A percentile compares a stretch with the other conserved stretches of the same genome.
Conservation (phyloP, 2,797 vertebrate species). For the Amniataba percoides region DNA sequence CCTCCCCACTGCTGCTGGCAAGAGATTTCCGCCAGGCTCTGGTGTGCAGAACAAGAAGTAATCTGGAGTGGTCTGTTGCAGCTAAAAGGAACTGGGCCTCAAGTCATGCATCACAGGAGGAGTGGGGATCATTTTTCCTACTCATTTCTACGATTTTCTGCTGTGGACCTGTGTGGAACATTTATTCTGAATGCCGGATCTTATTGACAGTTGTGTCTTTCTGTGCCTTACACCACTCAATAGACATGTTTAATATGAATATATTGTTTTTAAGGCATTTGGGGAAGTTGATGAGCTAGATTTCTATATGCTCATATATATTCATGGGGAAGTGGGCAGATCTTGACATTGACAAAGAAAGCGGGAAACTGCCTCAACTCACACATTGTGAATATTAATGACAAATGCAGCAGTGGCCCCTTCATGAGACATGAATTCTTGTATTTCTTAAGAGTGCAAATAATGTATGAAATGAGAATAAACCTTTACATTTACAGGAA, state of each 20-base stretch:
- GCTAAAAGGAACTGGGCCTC: slow-evolving; percentile 61
- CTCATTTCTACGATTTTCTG: slow-evolving; percentile 45
- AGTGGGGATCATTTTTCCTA: slow-evolving; percentile 49
- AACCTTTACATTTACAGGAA: not conserved
- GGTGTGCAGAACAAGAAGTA: slow-evolving; percentile 78
- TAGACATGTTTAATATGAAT: not conserved
- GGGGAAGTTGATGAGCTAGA: slow-evolving; percentile 15
- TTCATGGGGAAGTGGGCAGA: slow-evolving; percentile 55
- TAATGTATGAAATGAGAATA: not conserved
- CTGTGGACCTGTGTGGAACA: slow-evolving; percentile 22
- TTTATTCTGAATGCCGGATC: slow-evolving; percentile 13
- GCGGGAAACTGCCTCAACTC: slow-evolving; percentile 49
- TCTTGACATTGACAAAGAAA: slow-evolving; percentile 51
- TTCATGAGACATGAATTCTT: not conserved
- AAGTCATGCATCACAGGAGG: slow-evolving; percentile 61
- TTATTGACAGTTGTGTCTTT: slow-evolving; percentile 13
- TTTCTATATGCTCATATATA: slow-evolving; percentile 59
- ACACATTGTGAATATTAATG: slow-evolving; percentile 59
- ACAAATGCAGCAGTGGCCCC: slow-evolving; percentile 36
- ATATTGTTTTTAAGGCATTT: slow-evolving; percentile 16
- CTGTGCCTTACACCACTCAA: not conserved
- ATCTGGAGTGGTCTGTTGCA: slow-evolving; percentile 76
- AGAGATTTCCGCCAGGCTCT: slow-evolving; percentile 66
- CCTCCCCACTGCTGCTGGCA: slow-evolving; percentile 67
- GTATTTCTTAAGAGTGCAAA: not conserved